A percentile compares a stretch with the other conserved stretches of the same genome.
These are phyloP conservation scores for Platichthys stellatus DNA, from an alignment of 2,113 vertebrate species.

Conservation along the genomic window DNA sequence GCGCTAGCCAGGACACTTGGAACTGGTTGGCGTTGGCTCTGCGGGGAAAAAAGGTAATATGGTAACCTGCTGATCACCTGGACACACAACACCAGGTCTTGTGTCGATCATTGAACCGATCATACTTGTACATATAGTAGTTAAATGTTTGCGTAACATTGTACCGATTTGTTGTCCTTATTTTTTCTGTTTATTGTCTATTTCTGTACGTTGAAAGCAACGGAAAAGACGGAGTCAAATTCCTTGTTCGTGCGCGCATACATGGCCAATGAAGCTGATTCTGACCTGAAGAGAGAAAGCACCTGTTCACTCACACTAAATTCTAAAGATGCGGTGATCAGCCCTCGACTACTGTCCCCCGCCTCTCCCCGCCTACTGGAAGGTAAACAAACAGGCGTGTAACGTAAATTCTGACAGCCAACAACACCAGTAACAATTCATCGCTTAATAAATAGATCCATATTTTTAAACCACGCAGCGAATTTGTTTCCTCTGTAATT, in stretches of 20 bases:
- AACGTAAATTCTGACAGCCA: constrained; percentile 10
- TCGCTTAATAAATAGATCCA: not conserved
- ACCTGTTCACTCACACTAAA: constrained; percentile 74
- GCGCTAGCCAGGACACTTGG: not conserved
- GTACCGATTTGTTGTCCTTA: too few species aligned
- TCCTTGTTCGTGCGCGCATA: too few species aligned
- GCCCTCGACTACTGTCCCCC: not conserved
- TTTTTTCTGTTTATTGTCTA: too few species aligned
- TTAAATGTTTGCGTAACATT: too few species aligned
- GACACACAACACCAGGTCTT: constrained; percentile 60
- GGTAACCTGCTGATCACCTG: constrained; percentile 60
- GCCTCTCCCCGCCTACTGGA: constrained; percentile 5
- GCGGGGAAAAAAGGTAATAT: not conserved
- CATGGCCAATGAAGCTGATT: too few species aligned
- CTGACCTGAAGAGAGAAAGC: constrained; percentile 78
- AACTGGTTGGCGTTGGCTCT: not conserved
- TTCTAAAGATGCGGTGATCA: constrained; percentile 60
- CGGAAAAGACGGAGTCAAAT: too few species aligned
- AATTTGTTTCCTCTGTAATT: not conserved
- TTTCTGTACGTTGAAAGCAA: too few species aligned
- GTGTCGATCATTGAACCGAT: constrained; percentile 79
- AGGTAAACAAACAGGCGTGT: constrained; percentile 9
- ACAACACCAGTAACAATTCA: not conserved
- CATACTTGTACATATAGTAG: too few species aligned
- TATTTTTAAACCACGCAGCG: not conserved